These are phyloP conservation scores for Protobothrops flavoviridis DNA, from an alignment of 2,113 vertebrate genomes.

Conservation along the genomic window DNA sequence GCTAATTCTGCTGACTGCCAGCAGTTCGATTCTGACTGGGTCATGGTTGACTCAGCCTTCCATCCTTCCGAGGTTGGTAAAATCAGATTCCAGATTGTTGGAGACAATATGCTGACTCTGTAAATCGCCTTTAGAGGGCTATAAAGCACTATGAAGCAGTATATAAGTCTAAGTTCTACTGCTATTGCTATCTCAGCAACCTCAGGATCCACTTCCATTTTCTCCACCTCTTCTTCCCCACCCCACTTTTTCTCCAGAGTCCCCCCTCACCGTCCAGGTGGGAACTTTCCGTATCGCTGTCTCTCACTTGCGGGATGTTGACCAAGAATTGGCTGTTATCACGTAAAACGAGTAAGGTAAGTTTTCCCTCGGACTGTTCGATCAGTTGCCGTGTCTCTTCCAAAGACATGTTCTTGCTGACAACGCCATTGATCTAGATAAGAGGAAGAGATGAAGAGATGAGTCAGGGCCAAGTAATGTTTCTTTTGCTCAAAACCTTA, in stretches of 20 bases:
- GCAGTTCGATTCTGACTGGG: no score
- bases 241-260: not conserved
- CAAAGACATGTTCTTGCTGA: conserved; percentile 89
- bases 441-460: not conserved
- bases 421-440: conserved; percentile 89
- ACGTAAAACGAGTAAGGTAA: conserved; percentile 85
- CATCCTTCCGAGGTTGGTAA: no score
- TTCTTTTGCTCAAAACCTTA: not conserved
- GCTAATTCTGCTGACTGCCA: no score
- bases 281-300: conserved; percentile 86
- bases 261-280: conserved; percentile 80
- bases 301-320: conserved; percentile 80
- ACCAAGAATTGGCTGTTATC: conserved; percentile 88
- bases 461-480: not conserved
- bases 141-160: not conserved
- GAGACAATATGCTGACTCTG: no score
- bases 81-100: no score
- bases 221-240: not conserved
- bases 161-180: not conserved
- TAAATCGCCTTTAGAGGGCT: not conserved
- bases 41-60: no score
- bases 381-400: conserved; percentile 89
- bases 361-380: conserved; percentile 83
- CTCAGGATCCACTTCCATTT: not conserved
- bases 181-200: not conserved